phyloP scores from a whole-genome alignment of 2,888 invertebrate species.

The Tetrapedia diversipes region DNA sequence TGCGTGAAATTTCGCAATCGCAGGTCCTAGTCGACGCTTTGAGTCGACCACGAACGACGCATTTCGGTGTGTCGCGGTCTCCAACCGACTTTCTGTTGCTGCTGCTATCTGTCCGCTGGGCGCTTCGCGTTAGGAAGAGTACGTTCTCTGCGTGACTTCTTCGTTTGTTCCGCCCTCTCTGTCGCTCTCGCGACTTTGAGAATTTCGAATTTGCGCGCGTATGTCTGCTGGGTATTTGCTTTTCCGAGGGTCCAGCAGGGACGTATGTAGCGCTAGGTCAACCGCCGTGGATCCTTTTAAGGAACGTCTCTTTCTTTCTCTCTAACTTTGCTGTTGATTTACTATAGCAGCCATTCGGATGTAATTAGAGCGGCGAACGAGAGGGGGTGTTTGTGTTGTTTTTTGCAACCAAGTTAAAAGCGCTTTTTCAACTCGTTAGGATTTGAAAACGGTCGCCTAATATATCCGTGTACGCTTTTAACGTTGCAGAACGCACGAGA shows the following conservation, averaged over 20 bases:
- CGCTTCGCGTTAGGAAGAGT: not conserved
- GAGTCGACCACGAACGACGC: no score
- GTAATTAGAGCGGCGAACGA: not conserved
- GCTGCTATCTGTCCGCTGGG: no score
- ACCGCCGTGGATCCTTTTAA: no score
- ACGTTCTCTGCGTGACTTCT: not conserved
- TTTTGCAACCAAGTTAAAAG: no score
- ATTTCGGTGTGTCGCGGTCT: not conserved
- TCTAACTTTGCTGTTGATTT: not conserved
- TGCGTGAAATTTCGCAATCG: slow-evolving; percentile 39
- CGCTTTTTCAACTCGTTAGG: not conserved
- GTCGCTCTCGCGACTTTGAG: not conserved
- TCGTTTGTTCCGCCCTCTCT: not conserved
- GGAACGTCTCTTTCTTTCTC: no score
- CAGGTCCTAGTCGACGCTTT: not conserved
- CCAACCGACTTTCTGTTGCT: not conserved
- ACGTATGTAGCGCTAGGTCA: not conserved
- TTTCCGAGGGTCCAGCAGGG: slow-evolving; percentile 30
- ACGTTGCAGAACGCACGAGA: slow-evolving; percentile 39
- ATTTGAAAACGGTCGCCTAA: slow-evolving; percentile 7
- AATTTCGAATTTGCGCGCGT: no score
- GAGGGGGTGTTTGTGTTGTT: no score
- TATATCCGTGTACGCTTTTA: not conserved
- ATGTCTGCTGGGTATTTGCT: slow-evolving; percentile 16
- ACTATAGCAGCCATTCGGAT: no score